Conservation (phyloP, 2,797 vertebrate genomes). For the Potorous gilbertii region DNA sequence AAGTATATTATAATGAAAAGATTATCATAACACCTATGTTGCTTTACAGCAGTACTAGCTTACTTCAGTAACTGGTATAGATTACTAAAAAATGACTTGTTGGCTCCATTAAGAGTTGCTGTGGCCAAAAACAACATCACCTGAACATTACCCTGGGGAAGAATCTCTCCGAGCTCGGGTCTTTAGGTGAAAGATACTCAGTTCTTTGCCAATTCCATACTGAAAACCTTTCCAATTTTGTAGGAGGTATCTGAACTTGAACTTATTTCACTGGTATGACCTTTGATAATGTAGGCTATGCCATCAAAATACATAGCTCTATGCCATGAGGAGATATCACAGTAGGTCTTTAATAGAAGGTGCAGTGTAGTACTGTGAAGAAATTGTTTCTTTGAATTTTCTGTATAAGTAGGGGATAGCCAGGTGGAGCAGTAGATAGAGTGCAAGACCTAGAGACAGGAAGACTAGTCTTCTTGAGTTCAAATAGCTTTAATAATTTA, state of each 20-base stretch:
- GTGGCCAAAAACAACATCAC: neutral
- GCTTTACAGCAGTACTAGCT: neutral
- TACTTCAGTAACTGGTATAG: neutral
- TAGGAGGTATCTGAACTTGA: neutral
- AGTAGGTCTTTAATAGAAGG: neutral
- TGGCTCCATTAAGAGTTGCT: neutral
- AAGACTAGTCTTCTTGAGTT: neutral
- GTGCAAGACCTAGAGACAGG: too few species aligned
- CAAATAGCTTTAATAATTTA: neutral
- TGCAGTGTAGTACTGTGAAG: neutral
- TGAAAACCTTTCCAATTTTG: neutral
- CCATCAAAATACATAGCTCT: too few species aligned
- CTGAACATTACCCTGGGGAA: neutral
- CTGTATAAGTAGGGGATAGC: neutral
- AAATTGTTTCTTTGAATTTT: neutral
- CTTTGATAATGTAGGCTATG: too few species aligned
- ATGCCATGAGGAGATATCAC: too few species aligned
- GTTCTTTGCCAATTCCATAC: neutral
- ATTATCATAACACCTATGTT: neutral
- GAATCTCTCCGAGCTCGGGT: neutral
- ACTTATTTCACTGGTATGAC: too few species aligned
- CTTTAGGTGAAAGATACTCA: neutral
- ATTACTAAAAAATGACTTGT: neutral
- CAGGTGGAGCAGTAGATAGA: neutral
- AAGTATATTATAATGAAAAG: neutral